Percentiles rank a stretch among this genome's conserved stretches.
phyloP scores from a whole-genome alignment of 2,888 invertebrate genomes.

The Philopedon plagiatum region DNA sequence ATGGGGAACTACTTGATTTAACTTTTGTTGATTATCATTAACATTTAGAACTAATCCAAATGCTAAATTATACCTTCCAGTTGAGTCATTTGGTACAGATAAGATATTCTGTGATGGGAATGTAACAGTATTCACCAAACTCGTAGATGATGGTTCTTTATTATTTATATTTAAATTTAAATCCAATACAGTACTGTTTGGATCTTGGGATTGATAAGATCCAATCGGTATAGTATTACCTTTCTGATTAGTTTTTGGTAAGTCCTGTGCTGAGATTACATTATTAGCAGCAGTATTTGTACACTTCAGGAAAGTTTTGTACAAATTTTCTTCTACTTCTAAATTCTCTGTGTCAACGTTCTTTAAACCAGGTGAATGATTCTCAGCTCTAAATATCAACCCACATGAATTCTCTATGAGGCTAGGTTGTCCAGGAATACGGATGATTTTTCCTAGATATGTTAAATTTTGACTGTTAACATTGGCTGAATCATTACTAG shows the following conservation, averaged over 20 bases:
- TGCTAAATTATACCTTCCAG: background rate
- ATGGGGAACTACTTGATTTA: too few relatives aligned
- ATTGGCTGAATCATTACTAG: background rate
- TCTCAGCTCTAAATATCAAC: background rate
- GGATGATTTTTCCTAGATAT: background rate
- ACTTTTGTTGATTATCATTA: background rate
- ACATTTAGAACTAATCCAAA: slow-evolving; percentile 11
- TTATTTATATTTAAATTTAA: slow-evolving; percentile 10
- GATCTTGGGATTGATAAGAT: background rate
- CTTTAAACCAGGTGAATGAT: background rate
- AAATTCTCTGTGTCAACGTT: background rate
- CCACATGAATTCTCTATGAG: background rate
- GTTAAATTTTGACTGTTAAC: background rate
- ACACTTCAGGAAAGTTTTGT: background rate
- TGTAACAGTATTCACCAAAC: background rate
- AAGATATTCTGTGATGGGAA: background rate
- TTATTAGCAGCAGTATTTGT: background rate
- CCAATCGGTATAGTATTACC: too few relatives aligned
- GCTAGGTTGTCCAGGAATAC: background rate
- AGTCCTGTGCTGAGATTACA: background rate
- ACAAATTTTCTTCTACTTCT: background rate
- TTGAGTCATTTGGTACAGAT: background rate
- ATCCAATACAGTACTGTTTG: background rate
- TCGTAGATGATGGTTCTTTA: background rate
- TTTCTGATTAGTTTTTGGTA: background rate